A percentile compares a stretch with the other conserved stretches of the same genome.
Evolutionary conservation across 2,888 invertebrate genomes (phyloP).

Genomic region (Phaedon cochleariae): DNA sequence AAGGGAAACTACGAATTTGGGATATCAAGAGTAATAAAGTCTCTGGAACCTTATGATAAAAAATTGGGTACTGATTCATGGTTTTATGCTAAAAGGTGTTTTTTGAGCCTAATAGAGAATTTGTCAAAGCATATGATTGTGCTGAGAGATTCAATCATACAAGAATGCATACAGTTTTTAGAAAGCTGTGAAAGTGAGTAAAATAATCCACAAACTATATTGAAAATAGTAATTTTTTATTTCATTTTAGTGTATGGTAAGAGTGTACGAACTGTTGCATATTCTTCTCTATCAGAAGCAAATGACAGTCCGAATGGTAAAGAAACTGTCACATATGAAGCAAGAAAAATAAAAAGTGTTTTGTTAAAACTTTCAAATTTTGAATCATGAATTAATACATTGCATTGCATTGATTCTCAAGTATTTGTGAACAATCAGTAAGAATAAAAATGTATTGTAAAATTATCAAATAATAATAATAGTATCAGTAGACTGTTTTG

Average conservation of each 20-base stretch:
- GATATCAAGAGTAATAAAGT: constrained; percentile 95
- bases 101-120: constrained; percentile 91
- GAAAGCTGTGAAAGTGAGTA: constrained; percentile 84
- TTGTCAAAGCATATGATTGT: constrained; percentile 90
- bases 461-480: background rate
- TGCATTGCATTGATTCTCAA: too few relatives aligned
- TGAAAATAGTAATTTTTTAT: too few relatives aligned
- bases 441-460: too few relatives aligned
- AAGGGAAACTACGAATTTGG: constrained; percentile 99
- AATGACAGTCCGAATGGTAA: constrained; percentile 73
- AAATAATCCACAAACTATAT: background rate
- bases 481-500: background rate
- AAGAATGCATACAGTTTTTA: constrained; percentile 88
- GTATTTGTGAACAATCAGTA: too few relatives aligned
- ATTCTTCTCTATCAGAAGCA: constrained; percentile 79
- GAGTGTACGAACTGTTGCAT: constrained; percentile 83
- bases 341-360: constrained; percentile 82
- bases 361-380: constrained; percentile 72
- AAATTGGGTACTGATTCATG: constrained; percentile 98
- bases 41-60: constrained; percentile 91
- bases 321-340: constrained; percentile 92
- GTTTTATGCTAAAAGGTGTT: constrained; percentile 97
- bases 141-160: constrained; percentile 84
- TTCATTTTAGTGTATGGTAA: constrained; percentile 78
- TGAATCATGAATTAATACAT: constrained; percentile 37